Percentiles rank a stretch among this genome's conserved stretches.
Conservation (phyloP, 2,797 vertebrate genomes). For the Hybognathus amarus region DNA sequence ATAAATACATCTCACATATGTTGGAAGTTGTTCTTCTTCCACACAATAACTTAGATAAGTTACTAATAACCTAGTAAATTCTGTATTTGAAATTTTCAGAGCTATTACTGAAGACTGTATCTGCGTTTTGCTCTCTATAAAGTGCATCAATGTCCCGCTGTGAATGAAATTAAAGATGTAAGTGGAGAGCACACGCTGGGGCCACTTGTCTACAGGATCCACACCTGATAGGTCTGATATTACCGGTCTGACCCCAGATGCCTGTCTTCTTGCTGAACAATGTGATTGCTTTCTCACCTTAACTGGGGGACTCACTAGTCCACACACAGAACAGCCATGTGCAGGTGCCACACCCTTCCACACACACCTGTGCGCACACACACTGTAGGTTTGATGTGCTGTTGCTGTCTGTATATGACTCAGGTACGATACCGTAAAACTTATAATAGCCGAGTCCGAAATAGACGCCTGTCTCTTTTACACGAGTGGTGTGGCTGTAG, state of each 20-base stretch:
- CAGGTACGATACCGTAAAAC: no score
- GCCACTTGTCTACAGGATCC: slow-evolving; percentile 51
- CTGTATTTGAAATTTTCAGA: slow-evolving; percentile 38
- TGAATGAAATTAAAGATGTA: slow-evolving; percentile 67
- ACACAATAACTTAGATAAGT: not conserved
- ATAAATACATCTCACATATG: slow-evolving; percentile 11
- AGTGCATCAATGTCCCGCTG: slow-evolving; percentile 56
- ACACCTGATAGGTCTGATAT: slow-evolving; percentile 55
- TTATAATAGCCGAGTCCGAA: no score
- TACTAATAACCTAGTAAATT: not conserved
- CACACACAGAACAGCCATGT: not conserved
- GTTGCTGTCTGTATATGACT: slow-evolving; percentile 18
- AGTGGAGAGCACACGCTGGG: slow-evolving; percentile 53
- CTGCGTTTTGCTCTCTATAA: slow-evolving; percentile 55
- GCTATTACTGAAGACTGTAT: slow-evolving; percentile 44
- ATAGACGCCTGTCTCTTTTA: no score
- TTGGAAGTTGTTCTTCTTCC: not conserved
- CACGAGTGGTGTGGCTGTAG: no score
- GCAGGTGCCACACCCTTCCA: not conserved
- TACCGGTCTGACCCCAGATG: slow-evolving; percentile 30
- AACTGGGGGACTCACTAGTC: not conserved
- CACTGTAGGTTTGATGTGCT: not conserved
- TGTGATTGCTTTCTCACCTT: slow-evolving; percentile 19
- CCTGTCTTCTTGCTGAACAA: slow-evolving; percentile 28
- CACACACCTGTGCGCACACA: not conserved